These are phyloP conservation scores for Aldabrachelys gigantea DNA, from an alignment of 2,113 vertebrate species.

Conservation along the genomic window DNA sequence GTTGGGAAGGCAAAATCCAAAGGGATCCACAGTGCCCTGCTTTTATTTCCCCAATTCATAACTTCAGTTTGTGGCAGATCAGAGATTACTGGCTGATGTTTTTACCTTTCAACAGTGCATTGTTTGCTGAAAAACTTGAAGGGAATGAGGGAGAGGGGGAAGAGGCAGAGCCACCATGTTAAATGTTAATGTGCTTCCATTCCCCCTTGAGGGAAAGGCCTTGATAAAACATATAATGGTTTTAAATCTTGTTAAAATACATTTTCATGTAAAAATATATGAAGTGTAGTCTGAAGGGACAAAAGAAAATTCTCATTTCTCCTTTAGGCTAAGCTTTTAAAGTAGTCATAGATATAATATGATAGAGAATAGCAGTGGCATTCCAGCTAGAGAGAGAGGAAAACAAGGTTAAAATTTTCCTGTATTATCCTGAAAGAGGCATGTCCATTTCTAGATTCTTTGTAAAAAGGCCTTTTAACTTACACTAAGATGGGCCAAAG, in stretches of 20 bases:
- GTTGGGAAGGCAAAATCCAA: not conserved
- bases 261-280: constrained; percentile 61
- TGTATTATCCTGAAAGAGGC: constrained; percentile 30
- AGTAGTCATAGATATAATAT: constrained; percentile 60
- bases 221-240: constrained; percentile 45
- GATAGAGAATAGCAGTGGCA: constrained; percentile 45
- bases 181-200: constrained; percentile 62
- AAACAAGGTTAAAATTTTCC: constrained; percentile 49
- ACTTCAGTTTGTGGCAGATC: constrained; percentile 60
- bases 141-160: not conserved
- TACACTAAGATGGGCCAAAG: not conserved
- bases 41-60: constrained; percentile 20
- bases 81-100: constrained; percentile 52
- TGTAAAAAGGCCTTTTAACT: not conserved
- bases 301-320: constrained; percentile 61
- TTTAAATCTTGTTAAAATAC: constrained; percentile 69
- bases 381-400: constrained; percentile 39
- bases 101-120: constrained; percentile 51
- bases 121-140: constrained; percentile 55
- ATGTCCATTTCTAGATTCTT: constrained; percentile 23
- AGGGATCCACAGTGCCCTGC: constrained; percentile 19
- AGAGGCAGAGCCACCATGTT: constrained; percentile 57
- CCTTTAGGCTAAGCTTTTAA: constrained; percentile 62
- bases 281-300: constrained; percentile 50
- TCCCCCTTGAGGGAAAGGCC: constrained; percentile 54